These are phyloP conservation scores for Rhagium mordax DNA, from an alignment of 2,888 invertebrate genomes.

Conservation along the genomic window DNA sequence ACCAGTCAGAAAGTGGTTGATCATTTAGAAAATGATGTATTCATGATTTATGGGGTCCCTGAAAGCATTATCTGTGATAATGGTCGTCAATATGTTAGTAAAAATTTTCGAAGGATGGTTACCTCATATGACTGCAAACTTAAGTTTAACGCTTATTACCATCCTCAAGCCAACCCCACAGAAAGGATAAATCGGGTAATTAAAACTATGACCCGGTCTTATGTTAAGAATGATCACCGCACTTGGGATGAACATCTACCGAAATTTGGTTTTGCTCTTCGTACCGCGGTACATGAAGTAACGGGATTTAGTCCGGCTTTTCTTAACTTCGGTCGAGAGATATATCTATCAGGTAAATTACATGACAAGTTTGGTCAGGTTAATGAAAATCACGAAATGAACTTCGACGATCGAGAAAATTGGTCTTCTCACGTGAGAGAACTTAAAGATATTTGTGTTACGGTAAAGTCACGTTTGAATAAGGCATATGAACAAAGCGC, in stretches of 20 bases:
- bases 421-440: constrained; percentile 19
- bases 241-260: too few species aligned
- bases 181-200: constrained; percentile 59
- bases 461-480: constrained; percentile 21
- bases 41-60: constrained; percentile 47
- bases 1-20: not conserved
- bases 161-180: constrained; percentile 59
- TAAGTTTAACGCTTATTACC: constrained; percentile 50
- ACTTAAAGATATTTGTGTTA: constrained; percentile 8
- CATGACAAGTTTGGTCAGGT: not conserved
- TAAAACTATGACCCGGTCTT: constrained; percentile 53
- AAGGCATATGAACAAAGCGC: constrained; percentile 29
- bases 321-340: constrained; percentile 30
- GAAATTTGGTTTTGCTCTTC: too few species aligned
- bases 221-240: too few species aligned
- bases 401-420: not conserved
- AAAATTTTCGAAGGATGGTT: constrained; percentile 30
- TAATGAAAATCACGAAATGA: not conserved
- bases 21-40: constrained; percentile 31
- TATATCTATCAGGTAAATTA: constrained; percentile 22
- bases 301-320: constrained; percentile 46
- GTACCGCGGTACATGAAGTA: constrained; percentile 46
- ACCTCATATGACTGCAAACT: constrained; percentile 42
- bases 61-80: constrained; percentile 47
- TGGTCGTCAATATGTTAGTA: constrained; percentile 38